phyloP scores from a whole-genome alignment of 2,888 invertebrate genomes.

The Xestia ashworthii region DNA sequence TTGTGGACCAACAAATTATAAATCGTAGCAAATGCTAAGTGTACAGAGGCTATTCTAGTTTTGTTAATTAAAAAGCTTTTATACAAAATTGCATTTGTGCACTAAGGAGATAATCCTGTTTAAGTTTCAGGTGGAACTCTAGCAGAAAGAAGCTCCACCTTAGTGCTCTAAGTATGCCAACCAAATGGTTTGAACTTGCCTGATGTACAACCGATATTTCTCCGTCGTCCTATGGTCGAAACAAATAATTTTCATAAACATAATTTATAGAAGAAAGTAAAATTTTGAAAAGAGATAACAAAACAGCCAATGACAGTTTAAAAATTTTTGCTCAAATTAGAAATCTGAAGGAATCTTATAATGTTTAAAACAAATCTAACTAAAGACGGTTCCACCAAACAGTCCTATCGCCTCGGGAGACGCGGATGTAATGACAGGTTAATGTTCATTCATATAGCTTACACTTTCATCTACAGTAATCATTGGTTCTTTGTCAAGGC shows the following conservation, averaged over 20 bases:
- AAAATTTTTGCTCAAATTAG: not conserved
- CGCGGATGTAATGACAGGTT: constrained; percentile 32
- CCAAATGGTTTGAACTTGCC: constrained; percentile 56
- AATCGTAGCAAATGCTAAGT: constrained; percentile 31
- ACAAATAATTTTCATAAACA: constrained; percentile 41
- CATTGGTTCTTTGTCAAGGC: constrained; percentile 46
- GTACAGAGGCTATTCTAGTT: constrained; percentile 33
- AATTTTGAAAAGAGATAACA: not conserved
- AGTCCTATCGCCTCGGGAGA: constrained; percentile 1
- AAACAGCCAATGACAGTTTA: not conserved
- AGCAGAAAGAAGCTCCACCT: constrained; percentile 31
- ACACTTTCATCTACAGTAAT: constrained; percentile 54
- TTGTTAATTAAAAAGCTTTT: constrained; percentile 48
- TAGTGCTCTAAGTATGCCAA: constrained; percentile 55
- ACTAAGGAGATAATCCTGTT: constrained; percentile 45
- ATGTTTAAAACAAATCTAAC: constrained; percentile 7
- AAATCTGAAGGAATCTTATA: not conserved
- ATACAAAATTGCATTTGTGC: constrained; percentile 51
- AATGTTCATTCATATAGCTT: constrained; percentile 50
- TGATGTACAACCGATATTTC: constrained; percentile 64
- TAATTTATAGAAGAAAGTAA: constrained; percentile 1
- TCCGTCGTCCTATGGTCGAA: constrained; percentile 59
- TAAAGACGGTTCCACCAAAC: constrained; percentile 12
- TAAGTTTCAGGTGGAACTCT: constrained; percentile 23
- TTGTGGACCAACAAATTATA: constrained; percentile 40